Evolutionary conservation across 2,797 vertebrate genomes (phyloP), one percentile per base, ranked within the genome.

Genomic region (Cirrhinus mrigala): DNA sequence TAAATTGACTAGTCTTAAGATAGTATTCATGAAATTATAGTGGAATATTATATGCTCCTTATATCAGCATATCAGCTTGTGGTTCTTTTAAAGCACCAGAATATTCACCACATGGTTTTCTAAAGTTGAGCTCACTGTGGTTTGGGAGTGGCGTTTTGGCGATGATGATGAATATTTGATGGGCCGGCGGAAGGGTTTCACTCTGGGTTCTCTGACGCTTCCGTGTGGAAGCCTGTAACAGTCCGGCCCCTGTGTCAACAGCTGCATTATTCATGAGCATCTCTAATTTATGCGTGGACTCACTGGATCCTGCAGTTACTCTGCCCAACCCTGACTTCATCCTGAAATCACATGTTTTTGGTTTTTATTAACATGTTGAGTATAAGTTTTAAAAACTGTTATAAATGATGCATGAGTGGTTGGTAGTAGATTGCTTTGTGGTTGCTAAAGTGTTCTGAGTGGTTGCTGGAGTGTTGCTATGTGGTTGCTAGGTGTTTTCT

Each of bases 241-340:
- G 89, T 91, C 91, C 91, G 92, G 92, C 93, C 94, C 88, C 88
- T 91, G 90, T 93, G 92, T 94, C 92, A 91, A 89, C 20, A 2
- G 70, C 91, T 96, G 86, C 94, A 95, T 95, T 93, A 95, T 96
- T 96, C 89, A 96, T 90, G 73, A 50, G 56, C 93, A 93, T 95
- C 89, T 95, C 91, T 94, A 94, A 95, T 96, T 94, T 90, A 95
- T 92, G 92, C 85, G 89, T 89, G 89, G 78, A 82, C 93, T 89
- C 90, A 89, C 76, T 87, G 12, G 16, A 87, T 83, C 66, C 86
- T 84, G 81, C 83, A 87, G 87, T 75, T 81, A 64, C 80, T 56
- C 54, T 81, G 76, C 85, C 69, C 79, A 54, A 85, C 70, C 74
- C 87, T 88, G 91, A 91, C 85, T 88, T 93, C 89, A 7, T 9